phyloP scores from a whole-genome alignment of 2,113 vertebrate species.

The Pluvianellus socialis region DNA sequence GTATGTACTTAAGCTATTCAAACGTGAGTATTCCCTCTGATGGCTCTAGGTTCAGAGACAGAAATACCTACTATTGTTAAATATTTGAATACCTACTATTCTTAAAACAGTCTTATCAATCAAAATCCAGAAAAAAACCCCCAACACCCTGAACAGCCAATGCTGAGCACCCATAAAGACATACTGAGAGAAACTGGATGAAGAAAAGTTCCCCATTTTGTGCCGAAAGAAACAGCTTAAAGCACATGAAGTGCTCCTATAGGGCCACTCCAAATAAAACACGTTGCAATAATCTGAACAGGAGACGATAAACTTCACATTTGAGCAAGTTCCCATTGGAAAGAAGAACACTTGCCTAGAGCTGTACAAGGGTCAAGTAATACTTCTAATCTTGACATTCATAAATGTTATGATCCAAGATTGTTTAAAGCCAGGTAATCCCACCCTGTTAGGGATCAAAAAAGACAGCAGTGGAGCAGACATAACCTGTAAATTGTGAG shows the following conservation, averaged over 20 bases:
- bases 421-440: background rate
- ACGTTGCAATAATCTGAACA: background rate
- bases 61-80: background rate
- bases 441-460: background rate
- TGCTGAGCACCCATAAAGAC: background rate
- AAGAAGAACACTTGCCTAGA: background rate
- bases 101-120: background rate
- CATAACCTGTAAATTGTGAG: background rate
- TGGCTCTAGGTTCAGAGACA: background rate
- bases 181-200: background rate
- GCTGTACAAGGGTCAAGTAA: background rate
- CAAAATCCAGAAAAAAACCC: background rate
- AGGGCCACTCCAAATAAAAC: background rate
- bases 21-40: background rate
- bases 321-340: background rate
- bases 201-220: background rate
- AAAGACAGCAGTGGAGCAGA: background rate
- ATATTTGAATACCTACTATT: background rate
- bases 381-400: background rate
- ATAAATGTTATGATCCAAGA: background rate
- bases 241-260: background rate
- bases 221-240: background rate
- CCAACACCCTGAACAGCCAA: background rate
- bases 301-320: background rate
- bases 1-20: background rate